phyloP scores from a whole-genome alignment of 2,888 invertebrate genomes.

The Pherbina coryleti region DNA sequence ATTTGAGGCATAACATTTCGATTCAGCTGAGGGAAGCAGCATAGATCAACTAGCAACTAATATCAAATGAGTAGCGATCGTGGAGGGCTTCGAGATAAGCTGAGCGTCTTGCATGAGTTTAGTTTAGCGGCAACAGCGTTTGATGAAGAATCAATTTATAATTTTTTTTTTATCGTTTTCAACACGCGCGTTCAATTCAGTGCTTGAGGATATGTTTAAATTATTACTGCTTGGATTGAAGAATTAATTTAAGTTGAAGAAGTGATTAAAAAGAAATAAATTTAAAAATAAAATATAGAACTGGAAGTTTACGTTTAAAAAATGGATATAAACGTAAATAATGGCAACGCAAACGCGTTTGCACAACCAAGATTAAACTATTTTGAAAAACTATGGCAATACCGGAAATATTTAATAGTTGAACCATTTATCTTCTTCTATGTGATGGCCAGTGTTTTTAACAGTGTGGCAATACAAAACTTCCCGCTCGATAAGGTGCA shows the following conservation, averaged over 20 bases:
- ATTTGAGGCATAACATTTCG: background rate
- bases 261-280: background rate
- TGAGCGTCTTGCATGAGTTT: background rate
- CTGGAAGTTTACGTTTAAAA: background rate
- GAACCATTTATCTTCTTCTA: slow-evolving; percentile 68
- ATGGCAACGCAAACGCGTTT: background rate
- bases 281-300: no score
- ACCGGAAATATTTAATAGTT: slow-evolving; percentile 63
- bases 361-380: slow-evolving; percentile 53
- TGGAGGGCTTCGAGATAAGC: background rate
- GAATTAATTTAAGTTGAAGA: background rate
- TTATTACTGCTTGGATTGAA: no score
- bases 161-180: background rate
- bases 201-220: no score
- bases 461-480: slow-evolving; percentile 65
- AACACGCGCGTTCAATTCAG: no score
- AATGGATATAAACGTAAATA: background rate
- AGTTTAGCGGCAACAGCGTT: slow-evolving; percentile 12
- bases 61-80: background rate
- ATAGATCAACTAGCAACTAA: background rate
- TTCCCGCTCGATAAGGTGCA: slow-evolving; percentile 65
- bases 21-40: background rate
- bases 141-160: slow-evolving; percentile 1
- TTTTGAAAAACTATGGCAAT: slow-evolving; percentile 63
- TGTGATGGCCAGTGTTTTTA: slow-evolving; percentile 64